Conservation (phyloP, 2,888 invertebrate genomes). For the Caenorhabditis angaria region DNA sequence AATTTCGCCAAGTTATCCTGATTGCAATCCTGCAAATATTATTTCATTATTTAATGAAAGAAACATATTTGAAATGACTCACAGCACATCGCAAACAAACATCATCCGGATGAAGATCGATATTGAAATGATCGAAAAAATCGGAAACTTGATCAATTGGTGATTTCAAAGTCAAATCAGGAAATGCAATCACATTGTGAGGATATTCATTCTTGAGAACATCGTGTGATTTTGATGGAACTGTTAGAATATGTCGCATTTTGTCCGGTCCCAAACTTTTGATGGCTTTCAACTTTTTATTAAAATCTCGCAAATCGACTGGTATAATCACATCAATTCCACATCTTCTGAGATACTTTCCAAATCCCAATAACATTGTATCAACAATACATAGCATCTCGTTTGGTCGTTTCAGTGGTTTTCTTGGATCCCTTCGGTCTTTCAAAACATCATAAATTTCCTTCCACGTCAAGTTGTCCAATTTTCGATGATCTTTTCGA, state of each 20-base stretch:
- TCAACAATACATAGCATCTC: slow-evolving; percentile 47
- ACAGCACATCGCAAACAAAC: slow-evolving; percentile 21
- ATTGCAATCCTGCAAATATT: slow-evolving; percentile 26
- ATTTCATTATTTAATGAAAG: background rate
- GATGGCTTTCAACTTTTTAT: slow-evolving; percentile 16
- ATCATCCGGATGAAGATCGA: slow-evolving; percentile 20
- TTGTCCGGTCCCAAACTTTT: slow-evolving; percentile 12
- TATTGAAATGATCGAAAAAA: slow-evolving; percentile 25
- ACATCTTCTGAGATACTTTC: slow-evolving; percentile 40
- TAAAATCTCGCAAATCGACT: slow-evolving; percentile 15
- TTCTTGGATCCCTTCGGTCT: slow-evolving; percentile 9
- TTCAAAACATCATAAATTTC: slow-evolving; percentile 25
- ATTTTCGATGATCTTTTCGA: slow-evolving; percentile 9
- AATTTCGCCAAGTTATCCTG: slow-evolving; percentile 21
- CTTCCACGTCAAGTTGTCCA: slow-evolving; percentile 21
- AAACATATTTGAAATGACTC: background rate
- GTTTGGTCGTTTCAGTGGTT: slow-evolving; percentile 16
- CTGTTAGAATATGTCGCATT: slow-evolving; percentile 24
- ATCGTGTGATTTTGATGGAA: slow-evolving; percentile 27
- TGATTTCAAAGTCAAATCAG: slow-evolving; percentile 16
- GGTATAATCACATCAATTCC: slow-evolving; percentile 32
- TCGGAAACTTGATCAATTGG: slow-evolving; percentile 19
- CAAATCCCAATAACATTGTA: slow-evolving; percentile 52
- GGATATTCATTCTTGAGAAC: slow-evolving; percentile 9
- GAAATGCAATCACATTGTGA: background rate